phyloP scores from a whole-genome alignment of 2,797 vertebrate species.

The Betta splendens region DNA sequence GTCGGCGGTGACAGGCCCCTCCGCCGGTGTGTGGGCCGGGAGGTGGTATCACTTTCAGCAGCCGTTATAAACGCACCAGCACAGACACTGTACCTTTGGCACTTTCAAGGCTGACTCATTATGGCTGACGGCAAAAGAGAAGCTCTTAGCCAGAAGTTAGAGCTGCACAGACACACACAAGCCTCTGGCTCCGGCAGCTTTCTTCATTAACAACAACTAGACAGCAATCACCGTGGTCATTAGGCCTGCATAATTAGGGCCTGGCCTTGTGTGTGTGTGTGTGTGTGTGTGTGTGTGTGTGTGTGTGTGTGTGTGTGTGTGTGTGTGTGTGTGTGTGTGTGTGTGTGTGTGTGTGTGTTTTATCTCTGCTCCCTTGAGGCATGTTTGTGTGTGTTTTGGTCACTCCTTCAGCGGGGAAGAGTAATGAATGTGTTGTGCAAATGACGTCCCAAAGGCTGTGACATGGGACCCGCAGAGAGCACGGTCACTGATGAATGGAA shows the following conservation, averaged over 20 bases:
- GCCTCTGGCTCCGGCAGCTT: slow-evolving; percentile 33
- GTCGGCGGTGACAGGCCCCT: slow-evolving; percentile 52
- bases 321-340: slow-evolving; percentile 10
- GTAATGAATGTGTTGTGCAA: slow-evolving; percentile 34
- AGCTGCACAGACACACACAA: slow-evolving; percentile 25
- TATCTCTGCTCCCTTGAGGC: slow-evolving; percentile 18
- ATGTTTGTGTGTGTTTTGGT: slow-evolving; percentile 29
- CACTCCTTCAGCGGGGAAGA: slow-evolving; percentile 21
- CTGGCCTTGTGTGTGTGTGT: slow-evolving; percentile 12
- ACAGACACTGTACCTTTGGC: slow-evolving; percentile 37
- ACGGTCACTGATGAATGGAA: slow-evolving; percentile 32
- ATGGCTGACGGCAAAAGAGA: slow-evolving; percentile 47
- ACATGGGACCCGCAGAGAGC: slow-evolving; percentile 22
- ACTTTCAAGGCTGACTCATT: slow-evolving; percentile 59
- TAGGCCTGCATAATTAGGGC: slow-evolving; percentile 57
- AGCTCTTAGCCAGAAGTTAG: slow-evolving; percentile 50
- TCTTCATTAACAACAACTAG: slow-evolving; percentile 54
- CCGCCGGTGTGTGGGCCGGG: slow-evolving; percentile 45
- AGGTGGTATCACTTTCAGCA: slow-evolving; percentile 43
- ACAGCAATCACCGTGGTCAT: slow-evolving; percentile 58
- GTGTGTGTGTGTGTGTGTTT: slow-evolving; percentile 16
- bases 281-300: slow-evolving; percentile 17
- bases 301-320: slow-evolving; percentile 22
- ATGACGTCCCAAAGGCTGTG: slow-evolving; percentile 28
- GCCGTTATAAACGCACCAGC: slow-evolving; percentile 39